Conservation (phyloP, 2,113 vertebrate species). For the Eulemur macaco region DNA sequence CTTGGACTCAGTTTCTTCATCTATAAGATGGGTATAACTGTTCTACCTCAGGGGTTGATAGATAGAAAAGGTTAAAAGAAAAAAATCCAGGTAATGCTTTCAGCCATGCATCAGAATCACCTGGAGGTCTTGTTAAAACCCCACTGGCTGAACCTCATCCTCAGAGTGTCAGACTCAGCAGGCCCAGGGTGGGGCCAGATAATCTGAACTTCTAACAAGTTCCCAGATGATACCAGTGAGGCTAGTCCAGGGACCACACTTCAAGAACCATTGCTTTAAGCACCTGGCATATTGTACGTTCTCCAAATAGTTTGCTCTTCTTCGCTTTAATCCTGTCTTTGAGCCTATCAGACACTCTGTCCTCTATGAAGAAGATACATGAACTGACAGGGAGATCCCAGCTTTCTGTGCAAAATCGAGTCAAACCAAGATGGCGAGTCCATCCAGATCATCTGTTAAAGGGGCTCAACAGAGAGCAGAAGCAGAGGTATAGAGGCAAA, state of each 20-base stretch:
- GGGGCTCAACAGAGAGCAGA: neutral
- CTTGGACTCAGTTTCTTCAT: neutral
- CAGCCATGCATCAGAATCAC: neutral
- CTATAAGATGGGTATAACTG: neutral
- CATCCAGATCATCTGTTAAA: neutral
- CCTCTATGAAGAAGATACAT: neutral
- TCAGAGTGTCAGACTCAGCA: neutral
- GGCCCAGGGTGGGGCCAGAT: too few relatives aligned
- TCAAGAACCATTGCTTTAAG: neutral
- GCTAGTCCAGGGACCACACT: neutral
- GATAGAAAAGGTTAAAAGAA: neutral
- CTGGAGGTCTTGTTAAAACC: neutral
- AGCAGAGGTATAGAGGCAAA: neutral
- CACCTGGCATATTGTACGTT: too few relatives aligned
- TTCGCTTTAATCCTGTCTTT: neutral
- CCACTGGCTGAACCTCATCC: neutral
- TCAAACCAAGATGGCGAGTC: neutral
- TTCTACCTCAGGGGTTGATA: neutral
- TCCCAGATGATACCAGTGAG: neutral
- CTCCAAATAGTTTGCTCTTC: neutral
- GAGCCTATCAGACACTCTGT: fast-evolving
- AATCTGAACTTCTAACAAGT: neutral
- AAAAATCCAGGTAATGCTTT: neutral
- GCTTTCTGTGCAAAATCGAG: neutral
- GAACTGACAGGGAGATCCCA: fast-evolving